phyloP scores from a whole-genome alignment of 2,797 vertebrate genomes.

The Sphaeramia orbicularis region DNA sequence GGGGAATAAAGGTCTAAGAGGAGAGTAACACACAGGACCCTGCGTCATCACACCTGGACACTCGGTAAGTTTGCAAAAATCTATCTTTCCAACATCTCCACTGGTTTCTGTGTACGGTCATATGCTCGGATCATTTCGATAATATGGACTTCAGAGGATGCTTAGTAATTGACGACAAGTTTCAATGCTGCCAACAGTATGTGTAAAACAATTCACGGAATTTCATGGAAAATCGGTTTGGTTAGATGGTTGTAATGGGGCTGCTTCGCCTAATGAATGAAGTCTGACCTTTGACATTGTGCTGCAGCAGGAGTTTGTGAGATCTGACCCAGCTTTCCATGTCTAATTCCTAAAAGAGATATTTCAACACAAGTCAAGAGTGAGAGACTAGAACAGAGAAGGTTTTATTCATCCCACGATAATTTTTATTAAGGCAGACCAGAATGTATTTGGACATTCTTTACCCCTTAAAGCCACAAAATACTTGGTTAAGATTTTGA shows the following conservation, averaged over 20 bases:
- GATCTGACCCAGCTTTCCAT: constrained; percentile 22
- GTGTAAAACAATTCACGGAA: neutral
- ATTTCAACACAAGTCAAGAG: neutral
- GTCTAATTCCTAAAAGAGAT: neutral
- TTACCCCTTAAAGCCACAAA: neutral
- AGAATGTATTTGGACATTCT: neutral
- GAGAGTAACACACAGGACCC: constrained; percentile 61
- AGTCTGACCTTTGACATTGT: constrained; percentile 71
- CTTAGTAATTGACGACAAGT: constrained; percentile 6
- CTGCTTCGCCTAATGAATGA: constrained; percentile 10
- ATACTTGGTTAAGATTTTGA: constrained; percentile 10
- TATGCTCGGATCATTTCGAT: constrained; percentile 6
- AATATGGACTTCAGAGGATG: neutral
- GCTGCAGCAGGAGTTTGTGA: constrained; percentile 23
- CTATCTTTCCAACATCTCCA: neutral
- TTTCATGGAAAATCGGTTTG: neutral
- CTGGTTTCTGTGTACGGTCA: constrained; percentile 7
- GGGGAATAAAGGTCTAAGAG: constrained; percentile 71
- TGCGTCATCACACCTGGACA: constrained; percentile 56
- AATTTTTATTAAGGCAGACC: constrained; percentile 2
- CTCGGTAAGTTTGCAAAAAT: constrained; percentile 74
- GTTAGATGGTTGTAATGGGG: neutral
- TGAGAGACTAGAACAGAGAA: neutral
- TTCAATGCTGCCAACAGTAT: neutral
- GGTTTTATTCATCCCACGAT: neutral